These are phyloP conservation scores for Tragopan temminckii DNA, from an alignment of 2,797 vertebrate genomes.

Conservation along the genomic window DNA sequence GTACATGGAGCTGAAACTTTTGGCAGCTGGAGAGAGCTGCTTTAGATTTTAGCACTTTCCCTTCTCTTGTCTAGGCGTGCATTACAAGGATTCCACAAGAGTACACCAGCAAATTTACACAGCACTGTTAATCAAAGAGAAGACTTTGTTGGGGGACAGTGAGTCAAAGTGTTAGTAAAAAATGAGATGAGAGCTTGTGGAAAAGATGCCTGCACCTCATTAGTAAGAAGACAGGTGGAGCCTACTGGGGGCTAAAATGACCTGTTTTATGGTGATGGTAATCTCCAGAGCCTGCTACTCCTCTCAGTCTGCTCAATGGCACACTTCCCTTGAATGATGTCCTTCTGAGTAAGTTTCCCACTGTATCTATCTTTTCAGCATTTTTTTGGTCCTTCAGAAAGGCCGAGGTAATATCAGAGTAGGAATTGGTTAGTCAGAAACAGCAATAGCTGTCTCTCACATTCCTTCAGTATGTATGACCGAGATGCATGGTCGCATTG, in stretches of 20 bases:
- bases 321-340: not conserved
- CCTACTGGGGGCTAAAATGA: not conserved
- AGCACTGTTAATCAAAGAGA: not conserved
- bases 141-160: not conserved
- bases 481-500: not conserved
- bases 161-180: not conserved
- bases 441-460: not conserved
- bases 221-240: not conserved
- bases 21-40: not conserved
- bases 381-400: not conserved
- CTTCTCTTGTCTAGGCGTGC: not conserved
- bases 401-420: not conserved
- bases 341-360: not conserved
- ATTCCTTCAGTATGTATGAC: not conserved
- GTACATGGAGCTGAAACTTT: not conserved
- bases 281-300: not conserved
- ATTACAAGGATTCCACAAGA: not conserved
- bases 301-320: not conserved
- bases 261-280: not conserved
- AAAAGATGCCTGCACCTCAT: not conserved
- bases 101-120: not conserved
- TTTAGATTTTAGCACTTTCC: not conserved
- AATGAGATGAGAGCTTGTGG: accelerated
- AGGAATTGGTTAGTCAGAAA: not conserved
- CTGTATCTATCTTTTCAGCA: not conserved